Evolutionary conservation across 2,888 invertebrate genomes (phyloP).

Genomic region (Clistopyga incitator): DNA sequence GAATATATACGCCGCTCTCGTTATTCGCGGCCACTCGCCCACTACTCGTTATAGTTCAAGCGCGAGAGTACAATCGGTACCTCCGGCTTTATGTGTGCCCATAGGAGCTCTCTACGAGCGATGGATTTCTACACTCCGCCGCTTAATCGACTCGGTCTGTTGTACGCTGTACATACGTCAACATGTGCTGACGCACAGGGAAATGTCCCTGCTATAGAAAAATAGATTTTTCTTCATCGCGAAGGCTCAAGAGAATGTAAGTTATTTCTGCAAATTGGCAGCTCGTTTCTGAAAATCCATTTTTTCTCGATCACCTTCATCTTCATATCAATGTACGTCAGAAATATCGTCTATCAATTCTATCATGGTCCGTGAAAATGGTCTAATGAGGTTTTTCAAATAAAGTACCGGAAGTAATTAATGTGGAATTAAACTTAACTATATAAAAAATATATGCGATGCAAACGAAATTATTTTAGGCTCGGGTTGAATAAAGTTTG

Average conservation of each 20-base stretch:
- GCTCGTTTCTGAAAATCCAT: slow-evolving; percentile 52
- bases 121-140: slow-evolving; percentile 6
- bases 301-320: not conserved
- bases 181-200: slow-evolving; percentile 38
- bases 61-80: not conserved
- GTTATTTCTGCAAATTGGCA: slow-evolving; percentile 41
- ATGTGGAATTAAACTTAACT: no score
- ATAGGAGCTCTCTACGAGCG: not conserved
- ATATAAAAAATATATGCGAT: no score
- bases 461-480: no score
- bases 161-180: not conserved
- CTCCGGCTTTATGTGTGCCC: not conserved
- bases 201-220: slow-evolving; percentile 44
- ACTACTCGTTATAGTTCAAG: slow-evolving; percentile 51
- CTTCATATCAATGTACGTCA: slow-evolving; percentile 3
- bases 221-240: slow-evolving; percentile 51
- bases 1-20: slow-evolving; percentile 33
- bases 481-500: no score
- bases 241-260: slow-evolving; percentile 1
- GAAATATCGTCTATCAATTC: no score
- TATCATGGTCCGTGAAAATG: no score
- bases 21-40: slow-evolving; percentile 29
- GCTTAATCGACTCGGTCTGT: not conserved
- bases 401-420: slow-evolving; percentile 26
- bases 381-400: not conserved